A percentile compares a stretch with the other conserved stretches of the same genome.
These are phyloP conservation scores for Hydra vulgaris DNA, from an alignment of 30 jellyfish, hydroid and myxozoan species.

Conservation along the genomic window DNA sequence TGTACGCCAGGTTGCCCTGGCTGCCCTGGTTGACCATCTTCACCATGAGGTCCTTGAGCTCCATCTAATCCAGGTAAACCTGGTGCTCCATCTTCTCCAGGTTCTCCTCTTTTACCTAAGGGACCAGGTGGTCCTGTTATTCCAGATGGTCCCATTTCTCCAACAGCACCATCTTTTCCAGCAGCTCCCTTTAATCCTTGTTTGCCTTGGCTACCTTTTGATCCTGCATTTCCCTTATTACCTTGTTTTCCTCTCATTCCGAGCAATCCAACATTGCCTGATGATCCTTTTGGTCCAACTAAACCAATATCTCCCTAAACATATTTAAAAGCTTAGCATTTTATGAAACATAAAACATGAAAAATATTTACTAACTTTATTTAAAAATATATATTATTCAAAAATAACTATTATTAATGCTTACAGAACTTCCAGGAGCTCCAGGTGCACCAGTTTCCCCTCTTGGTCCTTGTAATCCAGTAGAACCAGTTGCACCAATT, in stretches of 20 bases:
- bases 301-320: slow-evolving; percentile 7
- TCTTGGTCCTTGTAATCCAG: slow-evolving; percentile 18
- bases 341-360: neutral
- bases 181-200: slow-evolving; percentile 22
- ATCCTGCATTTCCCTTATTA: slow-evolving; percentile 2
- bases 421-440: slow-evolving; percentile 22
- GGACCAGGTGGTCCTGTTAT: slow-evolving; percentile 25
- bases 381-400: neutral
- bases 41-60: slow-evolving; percentile 20
- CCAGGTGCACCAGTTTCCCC: slow-evolving; percentile 33
- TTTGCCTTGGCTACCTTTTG: slow-evolving; percentile 8
- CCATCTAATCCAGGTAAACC: slow-evolving; percentile 23
- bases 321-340: neutral
- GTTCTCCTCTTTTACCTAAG: slow-evolving; percentile 14
- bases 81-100: slow-evolving; percentile 30
- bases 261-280: slow-evolving; percentile 14
- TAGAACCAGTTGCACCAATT: slow-evolving; percentile 14
- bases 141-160: slow-evolving; percentile 27
- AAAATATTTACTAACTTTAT: neutral
- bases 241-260: slow-evolving; percentile 20
- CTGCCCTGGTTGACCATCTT: slow-evolving; percentile 24
- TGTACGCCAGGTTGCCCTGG: slow-evolving; percentile 31
- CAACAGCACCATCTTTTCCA: slow-evolving; percentile 33
- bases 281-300: slow-evolving; percentile 14
- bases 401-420: neutral